A percentile compares a stretch with the other conserved stretches of the same genome.
Conservation (phyloP, 2,888 invertebrate species). For the Cylindroiulus punctatus region DNA sequence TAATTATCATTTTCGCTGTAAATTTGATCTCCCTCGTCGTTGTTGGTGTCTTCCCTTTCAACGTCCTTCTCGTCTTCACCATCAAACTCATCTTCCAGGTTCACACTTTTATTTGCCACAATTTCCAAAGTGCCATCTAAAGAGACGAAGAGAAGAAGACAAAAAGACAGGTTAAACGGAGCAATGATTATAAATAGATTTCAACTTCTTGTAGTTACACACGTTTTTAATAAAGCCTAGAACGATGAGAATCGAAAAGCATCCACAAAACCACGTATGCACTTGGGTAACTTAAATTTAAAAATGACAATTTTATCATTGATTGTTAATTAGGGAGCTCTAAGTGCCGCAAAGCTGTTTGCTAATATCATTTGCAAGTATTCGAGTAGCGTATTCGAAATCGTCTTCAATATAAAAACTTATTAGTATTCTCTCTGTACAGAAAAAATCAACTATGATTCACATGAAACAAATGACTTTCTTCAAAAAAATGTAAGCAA, state of each 20-base stretch:
- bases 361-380: too few species aligned
- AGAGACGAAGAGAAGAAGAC: conserved; percentile 1
- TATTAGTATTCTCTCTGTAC: too few species aligned
- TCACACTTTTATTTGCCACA: conserved; percentile 44
- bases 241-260: neutral
- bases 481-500: neutral
- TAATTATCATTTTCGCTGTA: conserved; percentile 51
- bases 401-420: too few species aligned
- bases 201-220: neutral
- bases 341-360: too few species aligned
- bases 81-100: conserved; percentile 45
- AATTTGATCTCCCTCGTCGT: conserved; percentile 48
- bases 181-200: conserved; percentile 13
- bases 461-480: neutral
- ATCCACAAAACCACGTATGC: neutral
- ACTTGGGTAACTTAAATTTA: too few species aligned
- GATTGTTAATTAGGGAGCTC: too few species aligned
- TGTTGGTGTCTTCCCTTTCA: conserved; percentile 6
- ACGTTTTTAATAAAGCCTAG: conserved; percentile 3
- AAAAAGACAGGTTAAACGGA: conserved; percentile 18
- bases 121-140: conserved; percentile 36
- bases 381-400: too few species aligned
- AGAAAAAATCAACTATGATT: too few species aligned
- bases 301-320: too few species aligned
- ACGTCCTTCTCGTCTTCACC: conserved; percentile 14